Conservation (phyloP, 1,140 invertebrate genomes). For the Orius laevigatus region DNA sequence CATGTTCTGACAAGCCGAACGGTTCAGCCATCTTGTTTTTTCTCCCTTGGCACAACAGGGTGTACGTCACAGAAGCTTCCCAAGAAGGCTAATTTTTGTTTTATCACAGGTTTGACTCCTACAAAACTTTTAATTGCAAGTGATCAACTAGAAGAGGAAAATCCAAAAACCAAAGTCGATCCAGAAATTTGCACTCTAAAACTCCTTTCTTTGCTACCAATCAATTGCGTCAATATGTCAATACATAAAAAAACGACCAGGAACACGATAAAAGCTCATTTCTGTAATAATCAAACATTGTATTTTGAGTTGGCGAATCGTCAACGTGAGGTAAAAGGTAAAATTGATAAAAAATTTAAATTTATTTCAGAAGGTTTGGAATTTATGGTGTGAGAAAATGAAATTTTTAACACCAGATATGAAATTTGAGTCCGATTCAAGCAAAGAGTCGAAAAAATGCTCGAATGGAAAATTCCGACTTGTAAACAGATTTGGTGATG, state of each 20-base stretch:
- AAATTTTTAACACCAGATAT: slow-evolving; percentile 25
- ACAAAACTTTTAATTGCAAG: slow-evolving; percentile 36
- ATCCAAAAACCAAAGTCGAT: slow-evolving; percentile 25
- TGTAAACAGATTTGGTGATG: too few relatives aligned
- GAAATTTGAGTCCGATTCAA: slow-evolving; percentile 4
- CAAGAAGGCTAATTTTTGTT: background rate
- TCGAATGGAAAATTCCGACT: too few relatives aligned
- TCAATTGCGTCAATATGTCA: slow-evolving; percentile 35
- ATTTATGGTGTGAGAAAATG: slow-evolving; percentile 35
- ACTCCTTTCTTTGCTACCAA: slow-evolving; percentile 36
- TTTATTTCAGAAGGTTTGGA: slow-evolving; percentile 31
- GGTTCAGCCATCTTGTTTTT: background rate
- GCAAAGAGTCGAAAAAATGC: too few relatives aligned
- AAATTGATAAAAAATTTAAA: slow-evolving; percentile 2
- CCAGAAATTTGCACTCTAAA: slow-evolving; percentile 37
- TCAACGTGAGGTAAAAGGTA: slow-evolving; percentile 22
- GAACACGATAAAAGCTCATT: slow-evolving; percentile 37
- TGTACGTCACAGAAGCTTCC: background rate
- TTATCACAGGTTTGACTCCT: slow-evolving; percentile 31
- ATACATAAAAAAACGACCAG: slow-evolving; percentile 34
- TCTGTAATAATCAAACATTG: slow-evolving; percentile 27
- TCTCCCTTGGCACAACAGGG: too few relatives aligned
- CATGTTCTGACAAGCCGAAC: background rate
- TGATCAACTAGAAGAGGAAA: slow-evolving; percentile 28
- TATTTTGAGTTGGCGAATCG: slow-evolving; percentile 34